Conservation (phyloP, 2,113 vertebrate genomes). For the Percina caprodes region DNA sequence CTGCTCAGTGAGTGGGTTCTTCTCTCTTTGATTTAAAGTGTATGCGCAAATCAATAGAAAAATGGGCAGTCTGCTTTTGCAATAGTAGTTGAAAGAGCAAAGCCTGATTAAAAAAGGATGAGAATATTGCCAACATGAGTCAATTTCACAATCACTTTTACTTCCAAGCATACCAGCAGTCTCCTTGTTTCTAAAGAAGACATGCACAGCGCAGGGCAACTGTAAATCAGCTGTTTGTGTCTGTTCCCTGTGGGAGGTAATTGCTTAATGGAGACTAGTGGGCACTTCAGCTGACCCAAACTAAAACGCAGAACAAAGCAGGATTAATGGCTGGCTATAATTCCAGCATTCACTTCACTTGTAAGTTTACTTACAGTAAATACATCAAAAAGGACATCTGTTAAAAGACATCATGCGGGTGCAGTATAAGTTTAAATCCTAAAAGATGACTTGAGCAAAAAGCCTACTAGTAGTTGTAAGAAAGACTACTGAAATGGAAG, state of each 20-base stretch:
- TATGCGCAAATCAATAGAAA: conserved; percentile 3
- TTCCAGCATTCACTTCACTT: conserved; percentile 36
- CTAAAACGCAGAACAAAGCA: conserved; percentile 46
- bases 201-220: conserved; percentile 6
- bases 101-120: conserved; percentile 20
- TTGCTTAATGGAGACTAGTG: conserved; percentile 41
- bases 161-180: conserved; percentile 9
- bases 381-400: conserved; percentile 30
- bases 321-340: conserved; percentile 55
- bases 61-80: background rate
- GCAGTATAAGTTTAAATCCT: background rate
- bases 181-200: background rate
- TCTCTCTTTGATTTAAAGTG: background rate
- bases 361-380: conserved; percentile 30
- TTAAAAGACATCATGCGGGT: background rate
- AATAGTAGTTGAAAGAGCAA: background rate
- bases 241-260: conserved; percentile 35
- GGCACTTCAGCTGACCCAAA: conserved; percentile 47
- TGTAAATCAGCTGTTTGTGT: conserved; percentile 56
- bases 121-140: background rate
- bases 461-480: background rate
- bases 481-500: background rate
- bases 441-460: background rate
- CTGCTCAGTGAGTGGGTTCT: background rate
- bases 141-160: background rate